Percentiles rank a stretch among this genome's conserved stretches.
phyloP scores from a whole-genome alignment of 2,888 invertebrate species.

The Neria commutata region DNA sequence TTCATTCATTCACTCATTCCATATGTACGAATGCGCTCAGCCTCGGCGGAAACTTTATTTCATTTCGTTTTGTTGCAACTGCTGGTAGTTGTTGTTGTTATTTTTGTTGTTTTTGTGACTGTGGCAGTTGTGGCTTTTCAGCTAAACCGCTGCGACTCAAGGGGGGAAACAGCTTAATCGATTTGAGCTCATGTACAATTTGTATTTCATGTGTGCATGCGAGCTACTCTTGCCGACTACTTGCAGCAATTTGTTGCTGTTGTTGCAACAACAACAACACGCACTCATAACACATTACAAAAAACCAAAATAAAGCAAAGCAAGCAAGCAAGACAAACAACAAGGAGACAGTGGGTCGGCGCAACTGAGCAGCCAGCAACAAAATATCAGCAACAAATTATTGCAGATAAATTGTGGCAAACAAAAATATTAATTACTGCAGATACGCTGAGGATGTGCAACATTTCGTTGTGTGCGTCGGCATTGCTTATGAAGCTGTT shows the following conservation, averaged over 20 bases:
- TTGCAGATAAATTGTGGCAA: constrained; percentile 52
- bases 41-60: constrained; percentile 31
- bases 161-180: constrained; percentile 52
- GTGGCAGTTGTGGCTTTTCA: too few species aligned
- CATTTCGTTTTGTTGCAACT: constrained; percentile 34
- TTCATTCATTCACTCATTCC: not conserved
- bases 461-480: not conserved
- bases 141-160: constrained; percentile 19
- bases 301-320: not conserved
- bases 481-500: too few species aligned
- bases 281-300: constrained; percentile 12
- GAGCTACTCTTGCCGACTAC: not conserved
- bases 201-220: constrained; percentile 19
- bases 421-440: constrained; percentile 5
- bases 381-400: constrained; percentile 35
- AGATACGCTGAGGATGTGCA: constrained; percentile 3
- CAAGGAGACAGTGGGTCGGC: not conserved
- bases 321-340: not conserved
- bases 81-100: constrained; percentile 11
- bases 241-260: not conserved
- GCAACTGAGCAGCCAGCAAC: not conserved
- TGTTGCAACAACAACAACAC: constrained; percentile 1
- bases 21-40: not conserved
- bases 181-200: constrained; percentile 45
- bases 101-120: constrained; percentile 27